Evolutionary conservation across 2,797 vertebrate species (phyloP).

Genomic region (Pachyuromys duprasi): DNA sequence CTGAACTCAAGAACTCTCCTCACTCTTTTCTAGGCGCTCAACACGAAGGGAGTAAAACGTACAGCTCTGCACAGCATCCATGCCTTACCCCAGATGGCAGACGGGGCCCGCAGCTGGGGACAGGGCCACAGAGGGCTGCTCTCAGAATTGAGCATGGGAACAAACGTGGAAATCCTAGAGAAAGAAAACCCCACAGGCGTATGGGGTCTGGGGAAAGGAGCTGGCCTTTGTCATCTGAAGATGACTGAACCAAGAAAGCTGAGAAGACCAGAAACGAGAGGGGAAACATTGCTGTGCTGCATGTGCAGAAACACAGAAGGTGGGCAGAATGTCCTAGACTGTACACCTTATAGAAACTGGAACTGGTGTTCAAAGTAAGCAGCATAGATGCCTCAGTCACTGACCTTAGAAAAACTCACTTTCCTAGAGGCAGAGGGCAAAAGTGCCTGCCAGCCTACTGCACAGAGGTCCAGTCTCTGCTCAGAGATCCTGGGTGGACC

Average conservation of each 20-base stretch:
- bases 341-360: background rate
- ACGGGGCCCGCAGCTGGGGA: background rate
- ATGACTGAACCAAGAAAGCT: background rate
- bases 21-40: background rate
- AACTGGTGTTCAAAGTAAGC: too few relatives aligned
- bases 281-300: fast-evolving
- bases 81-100: background rate
- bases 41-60: background rate
- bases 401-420: too few relatives aligned
- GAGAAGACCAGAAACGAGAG: too few relatives aligned
- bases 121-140: background rate
- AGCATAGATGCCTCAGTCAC: too few relatives aligned
- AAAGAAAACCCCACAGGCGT: fast-evolving
- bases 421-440: too few relatives aligned
- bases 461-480: background rate
- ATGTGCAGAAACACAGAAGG: background rate
- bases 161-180: fast-evolving
- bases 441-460: too few relatives aligned
- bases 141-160: background rate
- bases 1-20: background rate
- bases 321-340: too few relatives aligned
- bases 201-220: background rate
- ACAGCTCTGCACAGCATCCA: background rate
- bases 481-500: too few relatives aligned
- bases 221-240: too few relatives aligned